These are phyloP conservation scores for Epirrhoe tristata DNA, from an alignment of 2,888 invertebrate species.

Conservation along the genomic window DNA sequence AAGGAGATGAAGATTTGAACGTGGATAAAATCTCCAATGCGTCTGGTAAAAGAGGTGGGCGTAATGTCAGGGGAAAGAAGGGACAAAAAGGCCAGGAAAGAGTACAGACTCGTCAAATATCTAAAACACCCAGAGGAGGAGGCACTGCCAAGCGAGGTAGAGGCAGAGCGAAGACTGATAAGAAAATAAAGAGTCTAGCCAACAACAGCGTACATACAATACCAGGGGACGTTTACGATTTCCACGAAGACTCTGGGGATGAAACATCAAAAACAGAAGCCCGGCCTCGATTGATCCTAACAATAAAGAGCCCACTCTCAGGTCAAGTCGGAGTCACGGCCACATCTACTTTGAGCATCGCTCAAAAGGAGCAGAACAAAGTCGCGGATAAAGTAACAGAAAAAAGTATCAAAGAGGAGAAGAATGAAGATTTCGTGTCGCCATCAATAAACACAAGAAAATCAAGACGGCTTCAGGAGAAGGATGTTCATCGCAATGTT, in stretches of 20 bases:
- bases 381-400: conserved; percentile 63
- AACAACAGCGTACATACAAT: conserved; percentile 85
- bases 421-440: conserved; percentile 86
- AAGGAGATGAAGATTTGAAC: conserved; percentile 48
- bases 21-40: conserved; percentile 49
- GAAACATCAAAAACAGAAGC: conserved; percentile 85
- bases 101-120: conserved; percentile 79
- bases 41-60: conserved; percentile 72
- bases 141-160: conserved; percentile 76
- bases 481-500: conserved; percentile 90
- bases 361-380: conserved; percentile 70
- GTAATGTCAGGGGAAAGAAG: conserved; percentile 74
- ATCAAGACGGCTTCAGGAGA: conserved; percentile 92
- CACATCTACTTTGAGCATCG: conserved; percentile 73
- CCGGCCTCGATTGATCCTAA: conserved; percentile 91
- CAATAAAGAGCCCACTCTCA: conserved; percentile 90
- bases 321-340: conserved; percentile 71
- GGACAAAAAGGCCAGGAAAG: conserved; percentile 69
- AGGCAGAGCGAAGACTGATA: conserved; percentile 81
- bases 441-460: conserved; percentile 90
- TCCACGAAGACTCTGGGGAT: conserved; percentile 95
- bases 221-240: conserved; percentile 94
- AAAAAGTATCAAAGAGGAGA: conserved; percentile 73
- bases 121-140: conserved; percentile 73
- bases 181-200: conserved; percentile 76